phyloP scores from a whole-genome alignment of 92 coral and sea anemone genomes.

The Heliopora coerulea region DNA sequence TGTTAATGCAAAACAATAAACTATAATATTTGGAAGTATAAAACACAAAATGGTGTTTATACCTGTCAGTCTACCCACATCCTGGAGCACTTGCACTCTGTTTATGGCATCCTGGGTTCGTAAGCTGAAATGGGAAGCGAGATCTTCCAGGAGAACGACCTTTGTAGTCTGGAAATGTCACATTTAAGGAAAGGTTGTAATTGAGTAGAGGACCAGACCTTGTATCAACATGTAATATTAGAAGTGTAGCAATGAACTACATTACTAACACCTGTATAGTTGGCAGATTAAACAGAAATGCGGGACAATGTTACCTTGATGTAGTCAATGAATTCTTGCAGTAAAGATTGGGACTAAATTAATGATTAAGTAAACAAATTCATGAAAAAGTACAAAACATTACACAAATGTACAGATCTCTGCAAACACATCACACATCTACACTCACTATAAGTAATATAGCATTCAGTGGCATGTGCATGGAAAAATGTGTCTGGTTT shows the following conservation, averaged over 20 bases:
- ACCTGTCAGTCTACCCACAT: conserved; percentile 90
- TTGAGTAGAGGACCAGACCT: not conserved
- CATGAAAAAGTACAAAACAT: not conserved
- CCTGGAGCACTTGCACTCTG: conserved; percentile 86
- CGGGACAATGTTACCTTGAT: conserved; percentile 71
- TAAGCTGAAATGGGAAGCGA: conserved; percentile 92
- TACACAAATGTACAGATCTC: too few relatives aligned
- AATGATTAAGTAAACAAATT: not conserved
- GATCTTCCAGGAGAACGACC: conserved; percentile 89
- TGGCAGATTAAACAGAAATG: too few relatives aligned
- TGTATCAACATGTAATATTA: too few relatives aligned
- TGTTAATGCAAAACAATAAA: too few relatives aligned
- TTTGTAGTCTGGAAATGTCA: conserved; percentile 58
- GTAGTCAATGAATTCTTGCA: conserved; percentile 88
- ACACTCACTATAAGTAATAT: too few relatives aligned
- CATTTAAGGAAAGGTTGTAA: not conserved
- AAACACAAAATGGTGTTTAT: not conserved
- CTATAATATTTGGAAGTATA: too few relatives aligned
- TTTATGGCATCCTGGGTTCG: conserved; percentile 96
- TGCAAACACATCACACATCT: too few relatives aligned
- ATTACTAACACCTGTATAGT: too few relatives aligned
- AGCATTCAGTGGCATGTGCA: too few relatives aligned
- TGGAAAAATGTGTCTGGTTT: too few relatives aligned
- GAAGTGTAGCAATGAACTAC: too few relatives aligned
- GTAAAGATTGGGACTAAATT: conserved; percentile 80